Conservation (phyloP, 2,113 vertebrate genomes). For the Numenius arquata region DNA sequence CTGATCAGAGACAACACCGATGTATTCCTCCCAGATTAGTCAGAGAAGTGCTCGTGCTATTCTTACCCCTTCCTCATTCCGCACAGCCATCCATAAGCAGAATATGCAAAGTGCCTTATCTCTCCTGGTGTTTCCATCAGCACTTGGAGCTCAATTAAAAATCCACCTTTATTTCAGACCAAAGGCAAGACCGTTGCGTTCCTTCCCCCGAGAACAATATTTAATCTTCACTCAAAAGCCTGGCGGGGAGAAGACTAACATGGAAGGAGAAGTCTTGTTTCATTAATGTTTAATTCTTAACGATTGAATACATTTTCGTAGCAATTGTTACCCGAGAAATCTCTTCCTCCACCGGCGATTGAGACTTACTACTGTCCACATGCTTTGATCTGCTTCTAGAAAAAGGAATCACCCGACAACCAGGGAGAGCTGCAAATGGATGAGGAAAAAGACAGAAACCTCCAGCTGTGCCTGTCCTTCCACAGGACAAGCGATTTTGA, state of each 20-base stretch:
- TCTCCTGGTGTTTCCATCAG: not conserved
- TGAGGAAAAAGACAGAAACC: not conserved
- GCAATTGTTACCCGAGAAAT: not conserved
- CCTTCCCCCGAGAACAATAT: not conserved
- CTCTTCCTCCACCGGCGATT: not conserved
- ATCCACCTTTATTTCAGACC: not conserved
- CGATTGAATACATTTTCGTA: not conserved
- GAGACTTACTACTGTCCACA: not conserved
- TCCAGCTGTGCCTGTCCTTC: not conserved
- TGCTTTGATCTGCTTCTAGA: not conserved
- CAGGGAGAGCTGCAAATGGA: not conserved
- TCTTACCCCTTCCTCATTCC: slow-evolving; percentile 32
- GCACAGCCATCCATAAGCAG: not conserved
- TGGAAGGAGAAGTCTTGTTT: not conserved
- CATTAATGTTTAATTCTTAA: not conserved
- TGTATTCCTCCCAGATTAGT: slow-evolving; percentile 1
- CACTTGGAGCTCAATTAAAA: not conserved
- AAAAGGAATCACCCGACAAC: not conserved
- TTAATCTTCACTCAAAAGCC: not conserved
- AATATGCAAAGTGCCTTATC: not conserved
- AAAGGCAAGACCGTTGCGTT: not conserved
- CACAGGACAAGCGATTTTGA: not conserved
- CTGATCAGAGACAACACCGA: not conserved
- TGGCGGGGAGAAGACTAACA: not conserved
- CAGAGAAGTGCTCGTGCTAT: not conserved